Evolutionary conservation across 2,797 vertebrate species (phyloP), one percentile per base, ranked within the genome.

Genomic region (Liparis tanakae): DNA sequence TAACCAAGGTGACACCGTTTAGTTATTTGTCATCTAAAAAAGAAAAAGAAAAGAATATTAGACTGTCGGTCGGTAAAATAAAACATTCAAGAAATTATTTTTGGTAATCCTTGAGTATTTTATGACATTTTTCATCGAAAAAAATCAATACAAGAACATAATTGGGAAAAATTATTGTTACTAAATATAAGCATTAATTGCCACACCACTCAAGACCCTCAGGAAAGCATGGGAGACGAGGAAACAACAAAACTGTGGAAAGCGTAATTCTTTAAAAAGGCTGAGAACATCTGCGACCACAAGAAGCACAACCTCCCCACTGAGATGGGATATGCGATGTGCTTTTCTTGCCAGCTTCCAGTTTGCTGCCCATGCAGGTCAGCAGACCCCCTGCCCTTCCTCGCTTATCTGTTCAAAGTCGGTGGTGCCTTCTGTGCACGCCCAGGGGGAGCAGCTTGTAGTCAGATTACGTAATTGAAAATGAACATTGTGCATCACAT

Each of bases 381-480:
- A 39, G 57, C 67, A 60, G 79, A 84, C n/a, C 51, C 77, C 50
- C 67, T 74, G 59, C 33, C 50, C 67, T 57, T 70, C 81, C 72
- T 69, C 69, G 33, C 73, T 79, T 51, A 56, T 76, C 58, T 76
- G 77, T 72, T 78, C 76, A 90, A 76, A 81, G 78, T 67, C 70
- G 25, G 60, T 10, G 3, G 43, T 70, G 74, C 81, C 87, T 80
- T 90, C 78, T 85, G 79, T 82, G 79, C 46, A 25, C 78, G 76
- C 74, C 63, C 62, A 56, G 75, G 34, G 67, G 72, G 85, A 87
- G 90, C 87, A 92, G 90, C 83, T 88, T 91, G 80, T 75, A 76
- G 74, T 86, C 80, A 74, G 79, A 83, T 91, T 91, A 84, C 76
- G 73, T 82, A 85, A 91, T 83, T 84, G 54, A 76, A 84, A 88